Evolutionary conservation across 2,888 invertebrate species (phyloP).

Genomic region (Agonopterix alstromeriana): DNA sequence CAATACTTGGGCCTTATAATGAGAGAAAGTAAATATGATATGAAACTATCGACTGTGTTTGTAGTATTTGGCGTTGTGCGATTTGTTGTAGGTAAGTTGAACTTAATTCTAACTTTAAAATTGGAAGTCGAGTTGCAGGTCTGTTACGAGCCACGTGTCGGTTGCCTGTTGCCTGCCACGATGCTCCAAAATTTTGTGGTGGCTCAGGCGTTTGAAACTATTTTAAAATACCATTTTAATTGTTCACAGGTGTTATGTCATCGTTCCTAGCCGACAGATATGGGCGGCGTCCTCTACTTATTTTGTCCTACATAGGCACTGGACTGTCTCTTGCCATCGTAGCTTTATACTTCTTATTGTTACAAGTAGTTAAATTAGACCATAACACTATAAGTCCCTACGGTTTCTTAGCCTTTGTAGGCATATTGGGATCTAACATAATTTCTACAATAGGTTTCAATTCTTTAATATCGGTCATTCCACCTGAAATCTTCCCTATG

Average conservation of each 20-base stretch:
- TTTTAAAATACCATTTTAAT: too few relatives aligned
- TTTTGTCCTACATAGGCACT: slow-evolving; percentile 50
- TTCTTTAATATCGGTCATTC: slow-evolving; percentile 59
- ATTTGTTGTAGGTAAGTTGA: slow-evolving; percentile 42
- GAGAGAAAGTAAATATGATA: slow-evolving; percentile 36
- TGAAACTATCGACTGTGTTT: slow-evolving; percentile 38
- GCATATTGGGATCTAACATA: slow-evolving; percentile 42
- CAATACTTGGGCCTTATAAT: slow-evolving; percentile 52
- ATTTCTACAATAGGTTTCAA: slow-evolving; percentile 56
- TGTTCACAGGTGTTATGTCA: slow-evolving; percentile 46
- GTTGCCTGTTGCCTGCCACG: too few relatives aligned
- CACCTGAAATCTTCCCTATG: slow-evolving; percentile 74
- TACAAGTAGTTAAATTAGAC: slow-evolving; percentile 32
- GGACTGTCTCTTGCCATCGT: slow-evolving; percentile 26
- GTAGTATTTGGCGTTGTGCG: slow-evolving; percentile 47
- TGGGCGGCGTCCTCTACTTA: slow-evolving; percentile 63
- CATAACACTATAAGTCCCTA: slow-evolving; percentile 26
- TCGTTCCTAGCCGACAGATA: slow-evolving; percentile 43
- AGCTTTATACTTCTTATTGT: slow-evolving; percentile 51
- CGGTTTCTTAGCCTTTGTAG: slow-evolving; percentile 52
- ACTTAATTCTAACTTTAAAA: background rate
- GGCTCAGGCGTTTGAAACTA: too few relatives aligned
- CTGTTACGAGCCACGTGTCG: too few relatives aligned
- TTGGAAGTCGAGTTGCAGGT: too few relatives aligned
- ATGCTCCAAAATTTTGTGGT: too few relatives aligned